Base-by-base conservation (phyloP, 2,888 invertebrate genomes). In the Pollenia labialis region DNA sequence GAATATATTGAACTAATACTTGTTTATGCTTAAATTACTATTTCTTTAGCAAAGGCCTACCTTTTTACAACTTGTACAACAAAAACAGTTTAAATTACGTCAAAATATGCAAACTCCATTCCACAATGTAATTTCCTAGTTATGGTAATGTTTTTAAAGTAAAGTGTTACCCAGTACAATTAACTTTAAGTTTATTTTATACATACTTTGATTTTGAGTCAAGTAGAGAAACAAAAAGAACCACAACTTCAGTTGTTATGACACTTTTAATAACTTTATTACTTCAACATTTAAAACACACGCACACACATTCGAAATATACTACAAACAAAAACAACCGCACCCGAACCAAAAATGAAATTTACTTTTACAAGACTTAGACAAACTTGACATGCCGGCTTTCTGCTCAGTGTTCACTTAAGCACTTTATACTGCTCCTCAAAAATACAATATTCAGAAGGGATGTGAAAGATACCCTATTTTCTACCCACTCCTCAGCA, bases 211-310 rank as follows among this genome's bases (percentile, higher is more conserved):
- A 77, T 69, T 81, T 72, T 52, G n/a, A 84, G 68, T 69, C 72
- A 84, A 77, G 62, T 58, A 60, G 40, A 81, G 50, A 68, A 81
- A 62, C 66, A 79, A 64, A 79, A 80, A 64, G 71, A 85, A 87
- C 84, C 85, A 85, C 84, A 88, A 87, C 85, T 87, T 90, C 90
- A 91, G 92, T 91, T 92, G 91, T 91, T 92, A 92, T 92, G 91
- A 92, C 92, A 92, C 91, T 92, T 92, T 92, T 91, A 92, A 92
- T 92, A 92, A 92, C 91, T 92, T 92, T 92, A 91, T 92, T 92
- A 92, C 92, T 92, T 90, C 91, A 91, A 84, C 54, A 77, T 74
- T 91, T 91, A 90, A 90, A 89, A 90, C 89, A 90, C 54, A 71
- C 46, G 75, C 48, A 46, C 84, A 79, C 76, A 87, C 44, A 52